These are phyloP conservation scores for Okamejei kenojei DNA, from an alignment of 2,797 vertebrate species.

Conservation along the genomic window DNA sequence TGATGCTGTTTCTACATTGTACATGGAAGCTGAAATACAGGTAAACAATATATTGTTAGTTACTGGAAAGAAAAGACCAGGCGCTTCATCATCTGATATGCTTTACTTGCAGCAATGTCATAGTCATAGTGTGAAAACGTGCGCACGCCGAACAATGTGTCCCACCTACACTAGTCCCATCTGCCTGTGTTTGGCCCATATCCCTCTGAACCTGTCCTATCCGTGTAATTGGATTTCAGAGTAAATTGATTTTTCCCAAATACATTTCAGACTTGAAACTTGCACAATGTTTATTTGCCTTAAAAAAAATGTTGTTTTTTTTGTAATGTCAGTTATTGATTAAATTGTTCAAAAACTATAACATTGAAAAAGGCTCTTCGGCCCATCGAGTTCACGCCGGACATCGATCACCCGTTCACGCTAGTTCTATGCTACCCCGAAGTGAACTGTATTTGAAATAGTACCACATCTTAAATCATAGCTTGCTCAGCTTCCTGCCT, in stretches of 20 bases:
- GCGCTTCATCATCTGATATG: background rate
- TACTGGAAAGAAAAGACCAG: background rate
- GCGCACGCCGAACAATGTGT: no score
- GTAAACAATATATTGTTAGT: background rate
- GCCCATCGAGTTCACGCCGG: no score
- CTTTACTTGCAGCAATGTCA: background rate
- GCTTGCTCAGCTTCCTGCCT: background rate
- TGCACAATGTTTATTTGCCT: background rate
- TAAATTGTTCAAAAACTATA: no score
- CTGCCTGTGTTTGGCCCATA: no score
- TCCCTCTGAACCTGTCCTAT: no score
- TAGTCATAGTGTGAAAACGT: no score
- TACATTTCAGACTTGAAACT: background rate
- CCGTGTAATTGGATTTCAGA: no score
- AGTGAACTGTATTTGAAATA: background rate
- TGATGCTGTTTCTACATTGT: background rate
- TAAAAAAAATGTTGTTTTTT: background rate
- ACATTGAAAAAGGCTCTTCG: no score
- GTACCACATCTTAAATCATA: background rate
- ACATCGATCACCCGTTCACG: no score
- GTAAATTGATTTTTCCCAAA: background rate
- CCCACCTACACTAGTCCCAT: no score
- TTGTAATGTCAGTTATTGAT: background rate
- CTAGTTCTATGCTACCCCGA: no score
- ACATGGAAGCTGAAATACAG: background rate